Conservation (phyloP, 2,113 vertebrate genomes). For the Thamnaconus septentrionalis region DNA sequence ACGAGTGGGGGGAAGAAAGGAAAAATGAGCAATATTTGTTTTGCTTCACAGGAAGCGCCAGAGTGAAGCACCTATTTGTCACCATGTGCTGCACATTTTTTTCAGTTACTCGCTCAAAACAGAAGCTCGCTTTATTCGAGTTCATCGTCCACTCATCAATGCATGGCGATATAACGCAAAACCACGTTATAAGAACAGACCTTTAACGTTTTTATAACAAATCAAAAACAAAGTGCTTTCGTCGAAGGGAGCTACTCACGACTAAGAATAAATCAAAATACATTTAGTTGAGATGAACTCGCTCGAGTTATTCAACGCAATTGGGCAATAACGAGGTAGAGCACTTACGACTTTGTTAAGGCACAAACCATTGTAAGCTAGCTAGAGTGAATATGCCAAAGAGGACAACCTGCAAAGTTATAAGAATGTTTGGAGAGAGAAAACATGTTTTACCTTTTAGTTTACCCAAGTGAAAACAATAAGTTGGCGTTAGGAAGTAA, state of each 20-base stretch:
- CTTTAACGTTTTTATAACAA: background rate
- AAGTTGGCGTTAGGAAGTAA: conserved; percentile 31
- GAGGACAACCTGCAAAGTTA: conserved; percentile 31
- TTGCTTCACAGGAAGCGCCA: conserved; percentile 4
- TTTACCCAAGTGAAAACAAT: conserved; percentile 45
- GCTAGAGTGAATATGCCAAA: conserved; percentile 30
- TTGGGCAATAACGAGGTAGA: conserved; percentile 33
- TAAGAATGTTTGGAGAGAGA: background rate
- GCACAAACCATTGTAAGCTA: conserved; percentile 58
- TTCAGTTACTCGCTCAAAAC: background rate
- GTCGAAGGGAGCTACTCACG: background rate
- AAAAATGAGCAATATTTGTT: conserved; percentile 31
- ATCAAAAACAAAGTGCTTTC: background rate
- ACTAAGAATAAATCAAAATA: background rate
- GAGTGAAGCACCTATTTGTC: background rate
- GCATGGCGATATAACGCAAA: conserved; percentile 20
- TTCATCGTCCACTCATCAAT: conserved; percentile 22
- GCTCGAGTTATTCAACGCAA: background rate
- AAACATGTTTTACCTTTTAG: conserved; percentile 56
- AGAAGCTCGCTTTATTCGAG: conserved; percentile 20
- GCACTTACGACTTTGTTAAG: conserved; percentile 48
- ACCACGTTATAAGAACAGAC: too few relatives aligned
- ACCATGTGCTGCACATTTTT: background rate
- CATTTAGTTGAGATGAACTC: too few relatives aligned
- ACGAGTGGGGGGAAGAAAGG: background rate